Conservation (phyloP, 1,140 invertebrate species). For the Papilio dardanus region DNA sequence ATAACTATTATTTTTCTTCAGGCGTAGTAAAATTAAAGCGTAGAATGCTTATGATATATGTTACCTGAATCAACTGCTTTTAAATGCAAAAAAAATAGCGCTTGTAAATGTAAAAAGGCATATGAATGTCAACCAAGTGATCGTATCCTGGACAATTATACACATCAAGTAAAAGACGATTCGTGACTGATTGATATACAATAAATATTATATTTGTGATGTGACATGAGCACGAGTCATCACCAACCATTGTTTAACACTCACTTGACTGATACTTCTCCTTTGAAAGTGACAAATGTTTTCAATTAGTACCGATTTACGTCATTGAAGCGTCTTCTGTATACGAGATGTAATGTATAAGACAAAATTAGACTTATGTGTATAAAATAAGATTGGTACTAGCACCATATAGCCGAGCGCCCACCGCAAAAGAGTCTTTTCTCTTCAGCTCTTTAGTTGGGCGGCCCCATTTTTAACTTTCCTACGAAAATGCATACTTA, state of each 20-base stretch:
- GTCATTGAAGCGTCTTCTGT: not conserved
- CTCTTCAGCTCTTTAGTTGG: too few relatives aligned
- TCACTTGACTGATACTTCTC: not conserved
- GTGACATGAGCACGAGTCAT: not conserved
- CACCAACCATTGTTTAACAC: not conserved
- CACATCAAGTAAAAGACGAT: not conserved
- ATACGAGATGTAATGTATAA: too few relatives aligned
- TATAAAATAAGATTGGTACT: too few relatives aligned
- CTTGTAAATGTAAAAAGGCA: not conserved
- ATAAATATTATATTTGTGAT: not conserved
- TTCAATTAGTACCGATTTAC: not conserved
- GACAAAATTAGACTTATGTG: too few relatives aligned
- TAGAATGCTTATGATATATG: not conserved
- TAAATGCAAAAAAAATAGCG: too few relatives aligned
- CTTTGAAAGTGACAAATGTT: conserved; percentile 6
- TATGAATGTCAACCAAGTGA: not conserved
- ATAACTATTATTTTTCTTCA: not conserved
- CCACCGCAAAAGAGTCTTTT: too few relatives aligned
- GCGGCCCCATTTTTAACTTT: too few relatives aligned
- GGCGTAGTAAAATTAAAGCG: not conserved
- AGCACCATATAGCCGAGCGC: too few relatives aligned
- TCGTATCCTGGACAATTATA: not conserved
- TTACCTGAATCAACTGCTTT: too few relatives aligned
- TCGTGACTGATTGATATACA: not conserved
- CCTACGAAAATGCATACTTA: too few relatives aligned